Conservation (phyloP, 2,888 invertebrate genomes). For the Trypoxylon attenuatum region DNA sequence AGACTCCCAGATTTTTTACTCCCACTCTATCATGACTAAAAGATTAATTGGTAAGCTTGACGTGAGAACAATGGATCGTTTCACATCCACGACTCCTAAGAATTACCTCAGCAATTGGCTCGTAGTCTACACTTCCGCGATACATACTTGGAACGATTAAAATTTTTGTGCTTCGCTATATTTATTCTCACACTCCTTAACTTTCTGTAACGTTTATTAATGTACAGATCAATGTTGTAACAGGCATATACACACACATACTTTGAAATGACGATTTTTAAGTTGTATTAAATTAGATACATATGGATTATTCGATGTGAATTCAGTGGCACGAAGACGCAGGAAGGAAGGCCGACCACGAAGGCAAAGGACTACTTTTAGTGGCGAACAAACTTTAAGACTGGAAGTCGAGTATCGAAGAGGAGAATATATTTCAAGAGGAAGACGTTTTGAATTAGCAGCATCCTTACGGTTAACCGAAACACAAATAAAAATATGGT, state of each 20-base stretch:
- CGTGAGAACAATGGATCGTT: neutral
- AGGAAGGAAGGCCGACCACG: constrained; percentile 91
- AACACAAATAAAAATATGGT: constrained; percentile 92
- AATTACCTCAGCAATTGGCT: too few relatives aligned
- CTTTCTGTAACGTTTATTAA: neutral
- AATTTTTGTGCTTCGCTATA: neutral
- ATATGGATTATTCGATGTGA: too few relatives aligned
- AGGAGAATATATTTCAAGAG: constrained; percentile 94
- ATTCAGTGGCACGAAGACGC: constrained; percentile 87
- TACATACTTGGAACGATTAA: neutral
- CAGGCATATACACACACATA: too few relatives aligned
- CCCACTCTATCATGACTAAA: too few relatives aligned
- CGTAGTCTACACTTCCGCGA: too few relatives aligned
- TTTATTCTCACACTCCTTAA: neutral
- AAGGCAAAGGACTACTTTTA: constrained; percentile 95
- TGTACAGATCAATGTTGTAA: neutral
- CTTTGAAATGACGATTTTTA: too few relatives aligned
- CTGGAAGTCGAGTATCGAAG: constrained; percentile 93
- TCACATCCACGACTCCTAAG: neutral
- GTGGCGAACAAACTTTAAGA: constrained; percentile 92
- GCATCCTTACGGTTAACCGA: constrained; percentile 83
- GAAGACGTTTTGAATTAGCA: constrained; percentile 87
- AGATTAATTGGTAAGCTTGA: neutral
- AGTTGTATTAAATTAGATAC: too few relatives aligned
- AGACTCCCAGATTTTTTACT: too few relatives aligned